phyloP scores from a whole-genome alignment of 2,888 invertebrate species.

The Cerastis leucographa region DNA sequence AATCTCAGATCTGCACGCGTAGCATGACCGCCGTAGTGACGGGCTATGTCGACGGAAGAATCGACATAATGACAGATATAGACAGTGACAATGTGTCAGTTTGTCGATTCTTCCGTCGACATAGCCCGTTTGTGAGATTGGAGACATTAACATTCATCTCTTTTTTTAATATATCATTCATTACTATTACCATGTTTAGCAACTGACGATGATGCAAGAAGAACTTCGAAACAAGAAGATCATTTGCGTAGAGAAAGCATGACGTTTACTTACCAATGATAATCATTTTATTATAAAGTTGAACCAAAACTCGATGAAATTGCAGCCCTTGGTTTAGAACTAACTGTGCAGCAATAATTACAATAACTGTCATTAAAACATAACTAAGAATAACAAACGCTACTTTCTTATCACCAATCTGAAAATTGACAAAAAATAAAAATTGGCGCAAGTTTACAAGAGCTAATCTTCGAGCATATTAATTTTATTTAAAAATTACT shows the following conservation, averaged over 20 bases:
- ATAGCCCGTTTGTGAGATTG: too few species aligned
- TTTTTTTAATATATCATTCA: background rate
- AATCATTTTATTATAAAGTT: conserved; percentile 29
- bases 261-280: background rate
- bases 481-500: background rate
- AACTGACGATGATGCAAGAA: background rate
- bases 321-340: conserved; percentile 16
- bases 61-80: too few species aligned
- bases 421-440: background rate
- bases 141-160: background rate
- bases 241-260: background rate
- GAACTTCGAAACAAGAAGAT: too few species aligned
- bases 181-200: background rate
- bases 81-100: too few species aligned
- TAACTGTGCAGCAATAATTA: conserved; percentile 31
- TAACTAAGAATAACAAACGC: conserved; percentile 1
- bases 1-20: too few species aligned
- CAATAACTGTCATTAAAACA: background rate
- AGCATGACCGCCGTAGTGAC: too few species aligned
- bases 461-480: background rate
- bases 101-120: too few species aligned
- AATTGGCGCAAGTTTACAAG: background rate
- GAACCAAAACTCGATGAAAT: background rate
- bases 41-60: too few species aligned
- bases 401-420: conserved; percentile 3